phyloP scores from a whole-genome alignment of 2,797 vertebrate genomes.

The Aeoliscus strigatus region DNA sequence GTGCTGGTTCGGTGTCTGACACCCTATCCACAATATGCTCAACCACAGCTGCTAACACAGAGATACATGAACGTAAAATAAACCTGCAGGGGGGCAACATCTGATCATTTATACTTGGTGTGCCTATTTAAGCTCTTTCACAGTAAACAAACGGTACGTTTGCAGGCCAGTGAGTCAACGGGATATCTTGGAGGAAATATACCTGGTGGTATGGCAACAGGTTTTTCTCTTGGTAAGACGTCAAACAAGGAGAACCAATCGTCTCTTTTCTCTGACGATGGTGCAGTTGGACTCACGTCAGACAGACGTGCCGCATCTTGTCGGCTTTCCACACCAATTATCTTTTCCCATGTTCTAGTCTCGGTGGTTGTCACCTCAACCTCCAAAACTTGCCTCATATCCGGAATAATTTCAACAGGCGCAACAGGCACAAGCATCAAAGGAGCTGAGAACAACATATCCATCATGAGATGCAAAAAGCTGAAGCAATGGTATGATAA shows the following conservation, averaged over 20 bases:
- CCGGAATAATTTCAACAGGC: constrained; percentile 28
- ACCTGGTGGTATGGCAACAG: constrained; percentile 47
- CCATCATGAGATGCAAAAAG: not conserved
- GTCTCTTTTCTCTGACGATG: constrained; percentile 33
- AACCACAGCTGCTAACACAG: constrained; percentile 35
- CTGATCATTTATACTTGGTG: too few species aligned
- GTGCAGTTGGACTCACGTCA: constrained; percentile 33
- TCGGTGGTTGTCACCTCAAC: constrained; percentile 39
- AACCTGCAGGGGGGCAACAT: not conserved
- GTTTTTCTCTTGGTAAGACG: constrained; percentile 28
- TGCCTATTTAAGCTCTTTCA: not conserved
- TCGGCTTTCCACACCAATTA: constrained; percentile 44
- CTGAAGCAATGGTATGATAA: too few species aligned
- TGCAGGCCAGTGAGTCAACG: not conserved
- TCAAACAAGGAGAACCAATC: constrained; percentile 55
- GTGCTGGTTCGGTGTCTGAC: constrained; percentile 23
- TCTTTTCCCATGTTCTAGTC: constrained; percentile 40
- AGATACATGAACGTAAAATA: constrained; percentile 10
- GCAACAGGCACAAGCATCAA: constrained; percentile 37
- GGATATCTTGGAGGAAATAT: constrained; percentile 5
- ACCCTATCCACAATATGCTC: constrained; percentile 14
- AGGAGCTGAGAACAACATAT: constrained; percentile 2
- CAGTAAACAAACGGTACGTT: not conserved
- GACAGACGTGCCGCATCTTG: constrained; percentile 38
- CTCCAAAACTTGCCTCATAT: constrained; percentile 23